Evolutionary conservation across 2,888 invertebrate species (phyloP), one percentile per base, ranked within the genome.

Genomic region (Ptilodon capucinus): DNA sequence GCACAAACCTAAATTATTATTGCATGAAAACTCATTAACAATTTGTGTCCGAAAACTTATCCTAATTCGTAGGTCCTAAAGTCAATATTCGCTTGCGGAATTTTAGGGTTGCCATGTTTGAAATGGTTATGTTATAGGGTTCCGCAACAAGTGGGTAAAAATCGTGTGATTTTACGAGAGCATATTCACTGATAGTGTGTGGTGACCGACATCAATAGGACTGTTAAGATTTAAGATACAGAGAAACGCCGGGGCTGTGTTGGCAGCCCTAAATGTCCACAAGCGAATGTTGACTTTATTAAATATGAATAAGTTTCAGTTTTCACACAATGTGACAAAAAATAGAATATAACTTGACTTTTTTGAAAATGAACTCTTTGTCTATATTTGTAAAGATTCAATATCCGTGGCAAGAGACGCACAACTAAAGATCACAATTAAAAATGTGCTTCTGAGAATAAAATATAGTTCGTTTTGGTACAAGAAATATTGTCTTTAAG

Each of bases 91-190:
- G 28, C 8, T 28, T 28, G 28, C 1, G n/a, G 2, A n/a, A 11
- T n/a, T 28, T n/a, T 28, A n/a, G n/a, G 5, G 28, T 4, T 21
- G 21, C 7, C 4, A 21, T 21, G 21, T 21, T 21, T 28, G 4
- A n/a, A n/a, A 28, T 8, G 16, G 8, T 16, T 35, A 35, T 35
- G 11, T 35, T 17, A 35, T 35, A 11, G 35, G 18, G 19, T 38
- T n/a, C 13, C 6, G 11, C 38, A 38, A 38, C 38, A 62, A 51
- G 59, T 61, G 53, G 55, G 30, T 34, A 4, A 17, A 51, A 34
- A 36, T 40, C 40, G 42, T 58, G 46, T 17, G 18, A 49, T 52
- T 48, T 53, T 50, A 48, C 49, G 16, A n/a, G 36, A 38, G 14
- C 41, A 11, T 49, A 13, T 40, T 21, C 39, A 17, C 13, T 14